These are phyloP conservation scores for Panulirus ornatus DNA, from an alignment of 1,140 invertebrate species.

Conservation along the genomic window DNA sequence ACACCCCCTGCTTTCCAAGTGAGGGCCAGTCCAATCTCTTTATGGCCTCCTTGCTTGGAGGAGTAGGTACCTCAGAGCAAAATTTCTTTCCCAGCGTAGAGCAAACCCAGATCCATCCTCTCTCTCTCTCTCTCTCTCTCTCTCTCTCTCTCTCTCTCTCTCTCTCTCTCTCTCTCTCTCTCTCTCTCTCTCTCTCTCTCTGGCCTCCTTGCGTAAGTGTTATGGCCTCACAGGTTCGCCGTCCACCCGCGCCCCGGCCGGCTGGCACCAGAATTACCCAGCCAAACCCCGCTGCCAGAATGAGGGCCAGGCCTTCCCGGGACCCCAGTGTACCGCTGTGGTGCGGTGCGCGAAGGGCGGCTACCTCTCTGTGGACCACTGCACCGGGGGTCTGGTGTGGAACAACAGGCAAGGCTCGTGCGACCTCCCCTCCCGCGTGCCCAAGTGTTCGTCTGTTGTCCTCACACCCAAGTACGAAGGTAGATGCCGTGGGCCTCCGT, in stretches of 20 bases:
- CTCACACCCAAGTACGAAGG: conserved; percentile 45
- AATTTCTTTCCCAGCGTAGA: background rate
- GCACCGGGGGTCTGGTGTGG: conserved; percentile 60
- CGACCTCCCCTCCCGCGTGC: conserved; percentile 35
- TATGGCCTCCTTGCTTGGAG: background rate
- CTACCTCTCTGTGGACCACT: conserved; percentile 23
- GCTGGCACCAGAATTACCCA: background rate
- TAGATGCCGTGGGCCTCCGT: conserved; percentile 9
- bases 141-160: background rate
- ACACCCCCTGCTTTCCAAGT: no score
- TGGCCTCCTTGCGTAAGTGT: conserved; percentile 30
- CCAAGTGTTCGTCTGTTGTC: conserved; percentile 39
- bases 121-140: background rate
- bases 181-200: background rate
- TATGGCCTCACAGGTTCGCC: conserved; percentile 49
- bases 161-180: background rate
- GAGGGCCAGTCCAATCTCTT: no score
- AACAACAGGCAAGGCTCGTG: conserved; percentile 3
- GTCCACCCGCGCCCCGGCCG: conserved; percentile 1
- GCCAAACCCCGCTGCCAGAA: conserved; percentile 9
- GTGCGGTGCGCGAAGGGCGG: conserved; percentile 24
- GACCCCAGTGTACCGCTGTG: conserved; percentile 47
- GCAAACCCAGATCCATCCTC: background rate
- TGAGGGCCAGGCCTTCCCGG: conserved; percentile 25
- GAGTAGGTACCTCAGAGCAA: no score